phyloP scores from a whole-genome alignment of 2,797 vertebrate genomes.

The Sebastes taczanowskii region DNA sequence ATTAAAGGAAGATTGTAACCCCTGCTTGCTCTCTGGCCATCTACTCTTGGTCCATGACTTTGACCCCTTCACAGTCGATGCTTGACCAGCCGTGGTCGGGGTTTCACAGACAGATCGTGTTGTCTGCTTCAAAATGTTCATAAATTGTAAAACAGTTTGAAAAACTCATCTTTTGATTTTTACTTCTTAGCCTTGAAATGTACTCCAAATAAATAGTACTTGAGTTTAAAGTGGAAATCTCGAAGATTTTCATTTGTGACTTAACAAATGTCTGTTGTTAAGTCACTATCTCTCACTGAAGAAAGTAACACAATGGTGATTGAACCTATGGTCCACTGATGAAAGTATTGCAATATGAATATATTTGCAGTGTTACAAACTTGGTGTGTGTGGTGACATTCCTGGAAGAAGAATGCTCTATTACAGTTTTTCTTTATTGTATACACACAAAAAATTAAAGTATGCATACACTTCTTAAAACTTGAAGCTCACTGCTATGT shows the following conservation, averaged over 20 bases:
- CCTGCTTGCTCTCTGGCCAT: not conserved
- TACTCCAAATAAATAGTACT: not conserved
- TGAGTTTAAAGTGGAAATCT: not conserved
- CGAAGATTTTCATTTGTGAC: too few relatives aligned
- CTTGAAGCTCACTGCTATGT: too few relatives aligned
- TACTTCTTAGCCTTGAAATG: not conserved
- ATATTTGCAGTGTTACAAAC: too few relatives aligned
- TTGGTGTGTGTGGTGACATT: too few relatives aligned
- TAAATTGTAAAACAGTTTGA: not conserved
- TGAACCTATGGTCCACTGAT: too few relatives aligned
- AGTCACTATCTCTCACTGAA: too few relatives aligned
- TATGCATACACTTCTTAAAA: too few relatives aligned
- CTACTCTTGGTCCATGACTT: not conserved
- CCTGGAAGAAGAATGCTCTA: too few relatives aligned
- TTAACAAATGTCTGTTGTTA: too few relatives aligned
- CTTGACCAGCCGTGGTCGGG: not conserved
- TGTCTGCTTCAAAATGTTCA: not conserved
- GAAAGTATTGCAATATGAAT: too few relatives aligned
- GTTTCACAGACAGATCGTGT: not conserved
- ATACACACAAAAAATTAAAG: fast-evolving
- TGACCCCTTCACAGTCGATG: not conserved
- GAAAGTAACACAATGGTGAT: too few relatives aligned
- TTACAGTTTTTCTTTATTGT: too few relatives aligned
- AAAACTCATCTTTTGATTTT: not conserved
- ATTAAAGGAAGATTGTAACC: not conserved